Evolutionary conservation across 2,888 invertebrate species (phyloP).

Genomic region (Drosophila demipolita): DNA sequence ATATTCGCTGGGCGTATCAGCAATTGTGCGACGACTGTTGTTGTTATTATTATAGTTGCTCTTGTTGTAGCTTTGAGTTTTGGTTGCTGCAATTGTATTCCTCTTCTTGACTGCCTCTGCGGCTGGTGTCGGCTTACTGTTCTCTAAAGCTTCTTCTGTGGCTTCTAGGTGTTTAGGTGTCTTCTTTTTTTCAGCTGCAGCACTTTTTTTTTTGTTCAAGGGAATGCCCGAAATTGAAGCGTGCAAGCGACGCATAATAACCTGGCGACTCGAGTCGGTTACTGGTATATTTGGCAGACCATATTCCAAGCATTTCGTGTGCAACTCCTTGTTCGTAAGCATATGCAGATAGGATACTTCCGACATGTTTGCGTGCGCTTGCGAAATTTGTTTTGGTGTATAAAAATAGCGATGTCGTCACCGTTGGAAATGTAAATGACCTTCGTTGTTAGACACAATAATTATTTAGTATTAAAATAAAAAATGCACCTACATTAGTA

Average conservation of each 20-base stretch:
- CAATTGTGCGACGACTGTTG: constrained; percentile 70
- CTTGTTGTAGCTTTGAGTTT: constrained; percentile 21
- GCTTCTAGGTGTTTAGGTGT: constrained; percentile 78
- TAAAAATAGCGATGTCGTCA: constrained; percentile 67
- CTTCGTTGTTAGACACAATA: background rate
- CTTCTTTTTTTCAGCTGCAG: constrained; percentile 39
- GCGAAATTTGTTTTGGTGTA: constrained; percentile 42
- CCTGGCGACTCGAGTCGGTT: constrained; percentile 81
- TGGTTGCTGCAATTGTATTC: constrained; percentile 3
- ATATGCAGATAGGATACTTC: constrained; percentile 70
- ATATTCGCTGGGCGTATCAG: constrained; percentile 23
- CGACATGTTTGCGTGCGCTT: constrained; percentile 53
- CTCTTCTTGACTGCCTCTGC: constrained; percentile 36
- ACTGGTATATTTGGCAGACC: constrained; percentile 84
- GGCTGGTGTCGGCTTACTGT: constrained; percentile 59
- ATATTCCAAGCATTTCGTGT: constrained; percentile 75
- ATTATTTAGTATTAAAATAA: background rate
- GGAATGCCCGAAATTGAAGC: constrained; percentile 67
- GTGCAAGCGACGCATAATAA: constrained; percentile 78
- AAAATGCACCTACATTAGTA: too few species aligned
- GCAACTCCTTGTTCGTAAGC: constrained; percentile 79
- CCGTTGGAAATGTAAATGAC: constrained; percentile 22
- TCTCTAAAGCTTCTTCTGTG: constrained; percentile 50
- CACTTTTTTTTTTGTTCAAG: constrained; percentile 44
- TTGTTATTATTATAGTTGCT: constrained; percentile 9